Base-by-base conservation (phyloP, 2,113 vertebrate species). In the Daphoenositta chrysoptera region DNA sequence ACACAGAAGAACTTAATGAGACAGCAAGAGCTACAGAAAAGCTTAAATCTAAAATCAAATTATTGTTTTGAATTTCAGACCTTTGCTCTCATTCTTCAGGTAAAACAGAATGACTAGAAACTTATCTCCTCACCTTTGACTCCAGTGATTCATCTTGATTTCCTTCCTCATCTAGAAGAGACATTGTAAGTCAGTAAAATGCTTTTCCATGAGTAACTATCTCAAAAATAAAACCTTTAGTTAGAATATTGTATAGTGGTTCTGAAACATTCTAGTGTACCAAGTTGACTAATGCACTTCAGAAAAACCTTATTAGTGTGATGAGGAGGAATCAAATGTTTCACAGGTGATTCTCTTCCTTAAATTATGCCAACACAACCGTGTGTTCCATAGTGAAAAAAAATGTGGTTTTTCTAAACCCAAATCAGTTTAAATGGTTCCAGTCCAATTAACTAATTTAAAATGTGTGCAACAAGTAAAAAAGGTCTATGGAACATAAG, bases 91-190 rank as follows among this genome's bases (percentile, higher is more conserved):
- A 66, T 40, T 71, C 27, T 19, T 53, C 40, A 48, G 27, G 39
- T 78, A 81, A 88, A 77, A 17, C 14, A 82, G 39, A 60, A 66
- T 31, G 3, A 66, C 13, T 50, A 65, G 10, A 93, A 93, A 97
- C 33, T 89, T 69, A 68, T 60, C 65, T 80, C 69, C 97, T 97
- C 9, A 98, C 98, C 98, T 98, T 97, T 88, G 98, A 97, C 69
- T 98, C 98, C 94, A 98, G 93, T 23, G 98, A 95, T 84, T 98
- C 98, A 63, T 98, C 98, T 69, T 98, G 97, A 89, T 95, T 90
- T 70, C 96, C 96, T 61, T 98, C 97, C 56, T 98, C 97, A 97
- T 98, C 98, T 98, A 89, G 30, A 97, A 97, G 91, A 79, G 78
- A 97, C 80, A 60, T 91, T 93, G 0, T 42, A 95, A 90, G 54